Conservation (phyloP, 2,888 invertebrate species). For the Thera britannica region DNA sequence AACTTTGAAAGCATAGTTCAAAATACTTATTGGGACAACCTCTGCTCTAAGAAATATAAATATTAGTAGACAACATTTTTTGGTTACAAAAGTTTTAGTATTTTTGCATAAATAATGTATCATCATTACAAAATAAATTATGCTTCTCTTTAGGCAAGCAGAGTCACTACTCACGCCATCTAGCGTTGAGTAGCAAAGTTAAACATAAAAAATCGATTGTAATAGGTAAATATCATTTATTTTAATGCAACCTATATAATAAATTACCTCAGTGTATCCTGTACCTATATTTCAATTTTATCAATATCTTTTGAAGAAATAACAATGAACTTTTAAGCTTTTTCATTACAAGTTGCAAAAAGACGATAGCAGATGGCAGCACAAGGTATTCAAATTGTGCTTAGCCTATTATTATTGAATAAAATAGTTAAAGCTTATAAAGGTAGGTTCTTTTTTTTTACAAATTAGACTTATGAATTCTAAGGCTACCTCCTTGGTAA, state of each 20-base stretch:
- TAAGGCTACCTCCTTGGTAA: no score
- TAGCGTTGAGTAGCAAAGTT: conserved; percentile 69
- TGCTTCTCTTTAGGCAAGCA: no score
- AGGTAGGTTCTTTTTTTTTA: no score
- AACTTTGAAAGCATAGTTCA: not conserved
- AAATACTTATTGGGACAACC: no score
- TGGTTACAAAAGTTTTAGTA: no score
- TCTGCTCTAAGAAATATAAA: not conserved
- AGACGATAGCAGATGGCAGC: conserved; percentile 29
- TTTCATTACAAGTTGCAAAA: conserved; percentile 1
- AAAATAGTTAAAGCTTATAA: no score
- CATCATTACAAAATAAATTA: no score
- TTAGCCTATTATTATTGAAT: not conserved
- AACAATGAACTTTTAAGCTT: not conserved
- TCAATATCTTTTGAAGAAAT: not conserved
- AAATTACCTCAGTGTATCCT: not conserved
- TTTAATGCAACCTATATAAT: not conserved
- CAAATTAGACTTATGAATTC: no score
- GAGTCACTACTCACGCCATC: conserved; percentile 56
- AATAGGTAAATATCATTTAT: not conserved
- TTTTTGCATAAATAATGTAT: no score
- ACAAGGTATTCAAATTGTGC: not conserved
- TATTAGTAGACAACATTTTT: not conserved
- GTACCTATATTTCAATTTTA: not conserved
- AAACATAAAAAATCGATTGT: conserved; percentile 27